These are phyloP conservation scores for Parasteatoda tepidariorum DNA, from an alignment of 1,140 invertebrate species.

Conservation along the genomic window DNA sequence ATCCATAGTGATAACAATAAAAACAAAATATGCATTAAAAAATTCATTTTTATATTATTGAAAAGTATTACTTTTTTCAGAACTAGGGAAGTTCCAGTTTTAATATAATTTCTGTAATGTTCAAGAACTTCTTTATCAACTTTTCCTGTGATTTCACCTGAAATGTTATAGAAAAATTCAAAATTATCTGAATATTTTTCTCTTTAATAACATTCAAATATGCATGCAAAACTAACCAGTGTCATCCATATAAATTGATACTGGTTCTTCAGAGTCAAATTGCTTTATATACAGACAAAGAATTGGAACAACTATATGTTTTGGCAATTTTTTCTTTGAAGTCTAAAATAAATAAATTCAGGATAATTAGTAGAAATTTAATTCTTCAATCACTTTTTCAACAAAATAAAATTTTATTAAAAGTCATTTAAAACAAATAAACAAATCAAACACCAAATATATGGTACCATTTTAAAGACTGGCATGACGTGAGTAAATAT, in stretches of 20 bases:
- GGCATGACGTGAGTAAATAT: no score
- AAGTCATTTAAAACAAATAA: background rate
- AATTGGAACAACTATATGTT: conserved; percentile 38
- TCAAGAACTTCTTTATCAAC: conserved; percentile 24
- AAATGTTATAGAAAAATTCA: background rate
- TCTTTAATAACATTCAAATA: background rate
- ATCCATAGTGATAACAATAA: background rate
- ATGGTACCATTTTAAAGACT: no score
- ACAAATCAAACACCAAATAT: background rate
- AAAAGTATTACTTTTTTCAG: conserved; percentile 29
- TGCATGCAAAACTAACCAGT: conserved; percentile 3
- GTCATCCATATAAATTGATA: conserved; percentile 34
- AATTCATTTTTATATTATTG: background rate
- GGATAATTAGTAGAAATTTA: background rate
- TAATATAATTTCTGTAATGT: background rate
- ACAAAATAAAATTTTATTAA: background rate
- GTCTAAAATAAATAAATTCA: background rate
- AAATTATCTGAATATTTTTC: background rate
- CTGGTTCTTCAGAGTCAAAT: conserved; percentile 24
- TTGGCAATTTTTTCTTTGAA: conserved; percentile 51
- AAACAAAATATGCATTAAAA: background rate
- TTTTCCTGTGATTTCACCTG: conserved; percentile 46
- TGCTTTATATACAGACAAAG: conserved; percentile 47
- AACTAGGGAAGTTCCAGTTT: conserved; percentile 15
- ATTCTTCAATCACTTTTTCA: background rate